Evolutionary conservation across 2,797 vertebrate genomes (phyloP), one percentile per base, ranked within the genome.

Genomic region (Hippopotamyrus pictus): DNA sequence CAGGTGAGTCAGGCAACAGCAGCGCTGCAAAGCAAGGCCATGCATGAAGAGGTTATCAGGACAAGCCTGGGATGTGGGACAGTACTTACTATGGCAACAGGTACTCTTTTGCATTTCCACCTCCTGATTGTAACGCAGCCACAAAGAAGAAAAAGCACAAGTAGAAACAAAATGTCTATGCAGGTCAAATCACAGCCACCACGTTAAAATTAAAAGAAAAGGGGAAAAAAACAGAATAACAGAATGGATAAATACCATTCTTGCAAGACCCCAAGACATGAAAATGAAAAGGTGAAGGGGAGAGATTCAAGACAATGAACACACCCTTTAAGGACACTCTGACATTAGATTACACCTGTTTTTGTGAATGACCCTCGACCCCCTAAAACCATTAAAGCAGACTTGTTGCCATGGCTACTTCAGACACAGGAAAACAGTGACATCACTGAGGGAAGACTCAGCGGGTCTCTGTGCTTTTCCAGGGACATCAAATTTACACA

Each of bases 71-170:
- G 92, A 91, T 94, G 93, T 94, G 95, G 95, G 96, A 95, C 95
- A 95, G 94, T 99, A 99, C 99, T 99, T 99, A 99, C 99, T 99
- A 99, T 96, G 98, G 98, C 93, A 99, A 98, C 97, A 99, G 99
- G 98, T 98, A 99, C 95, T 99, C 99, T 98, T 97, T 99, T 97
- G 97, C 95, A 97, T 97, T 98, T 97, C 99, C 98, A 95, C 97
- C 98, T 99, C 98, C 99, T 98, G 98, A 96, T 96, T 97, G 98
- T 95, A 96, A 97, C 92, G 99, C 98, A 97, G 99, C 96, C 98
- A 98, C 98, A 97, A 97, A 98, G 97, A 98, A 97, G 95, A 96
- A 98, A 95, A 98, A 99, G 98, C 98, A 99, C 97, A 99, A 97
- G 97, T 96, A 98, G 97, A 99, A 97, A 65, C 96, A 95, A 96